Conservation (phyloP, 2,888 invertebrate genomes). For the Junonia oenone region DNA sequence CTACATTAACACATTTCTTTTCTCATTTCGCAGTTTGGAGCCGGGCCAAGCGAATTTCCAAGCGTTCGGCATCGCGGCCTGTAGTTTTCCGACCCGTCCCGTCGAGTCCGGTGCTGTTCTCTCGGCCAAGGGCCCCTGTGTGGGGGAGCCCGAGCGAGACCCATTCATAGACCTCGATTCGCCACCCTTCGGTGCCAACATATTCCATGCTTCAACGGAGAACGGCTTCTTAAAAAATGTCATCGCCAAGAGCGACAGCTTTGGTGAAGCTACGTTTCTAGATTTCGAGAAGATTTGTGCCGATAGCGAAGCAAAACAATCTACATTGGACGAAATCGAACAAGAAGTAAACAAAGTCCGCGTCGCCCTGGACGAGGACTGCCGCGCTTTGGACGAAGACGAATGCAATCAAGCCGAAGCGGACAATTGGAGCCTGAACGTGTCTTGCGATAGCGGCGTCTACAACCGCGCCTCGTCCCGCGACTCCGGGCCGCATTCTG, state of each 20-base stretch:
- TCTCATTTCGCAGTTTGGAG: conserved; percentile 80
- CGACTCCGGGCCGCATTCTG: conserved; percentile 75
- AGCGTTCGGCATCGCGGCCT: conserved; percentile 71
- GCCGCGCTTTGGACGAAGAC: conserved; percentile 69
- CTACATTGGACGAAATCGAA: conserved; percentile 71
- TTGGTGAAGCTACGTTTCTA: conserved; percentile 69
- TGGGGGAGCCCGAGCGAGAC: conserved; percentile 57
- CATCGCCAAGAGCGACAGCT: conserved; percentile 59
- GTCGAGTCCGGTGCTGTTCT: conserved; percentile 71
- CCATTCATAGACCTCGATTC: conserved; percentile 58
- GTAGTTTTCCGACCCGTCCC: conserved; percentile 75
- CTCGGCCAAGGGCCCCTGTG: conserved; percentile 47
- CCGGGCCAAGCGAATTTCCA: conserved; percentile 78
- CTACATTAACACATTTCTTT: conserved; percentile 74
- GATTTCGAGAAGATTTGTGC: conserved; percentile 63
- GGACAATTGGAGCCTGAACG: conserved; percentile 75
- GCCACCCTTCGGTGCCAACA: conserved; percentile 49
- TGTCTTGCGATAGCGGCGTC: conserved; percentile 79
- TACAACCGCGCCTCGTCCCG: conserved; percentile 80
- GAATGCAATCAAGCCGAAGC: conserved; percentile 66
- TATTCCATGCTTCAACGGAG: conserved; percentile 46
- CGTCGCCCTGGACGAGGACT: conserved; percentile 69
- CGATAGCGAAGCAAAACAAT: conserved; percentile 54
- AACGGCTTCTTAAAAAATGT: conserved; percentile 48
- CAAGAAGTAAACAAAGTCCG: conserved; percentile 74